Evolutionary conservation across 1,140 invertebrate species (phyloP), one percentile per base, ranked within the genome.

Genomic region (Drosophila equinoxialis): DNA sequence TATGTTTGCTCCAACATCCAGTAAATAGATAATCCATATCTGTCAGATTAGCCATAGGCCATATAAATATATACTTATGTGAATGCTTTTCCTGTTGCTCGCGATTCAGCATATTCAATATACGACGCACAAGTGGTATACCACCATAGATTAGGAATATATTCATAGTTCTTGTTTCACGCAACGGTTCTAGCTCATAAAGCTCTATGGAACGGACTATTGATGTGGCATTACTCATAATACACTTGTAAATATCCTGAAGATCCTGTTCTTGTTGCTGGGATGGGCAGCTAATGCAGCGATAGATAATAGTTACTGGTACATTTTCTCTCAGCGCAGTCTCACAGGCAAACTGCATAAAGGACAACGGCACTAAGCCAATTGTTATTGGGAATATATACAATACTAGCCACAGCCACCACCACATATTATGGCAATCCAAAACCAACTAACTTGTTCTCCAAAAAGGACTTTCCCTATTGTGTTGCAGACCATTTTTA

Each of bases 1-100:
- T 8, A 8, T 87, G 45, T 33, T 77, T 51, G 1, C 7, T 6
- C 86, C 90, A 91, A 39, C 87, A 67, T 5, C 68, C 71, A 3
- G 58, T 14, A 2, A 91, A 91, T 0, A 90, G 66, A n/a, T 57
- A 10, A 0, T 48, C 35, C 4, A 91, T 13, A 13, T 80, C 67
- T 13, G 42, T 10, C 13, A 60, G 7, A 5, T 6, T 57, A 6
- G 86, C 83, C 4, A 33, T 57, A 1, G 77, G 74, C 90, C 90
- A 91, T 0, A 91, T 26, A 8, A 91, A 91, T 14, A 91, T 42
- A 65, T 91, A 91, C 57, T 85, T 82, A 23, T 91, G 90, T 0
- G 79, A 26, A 8, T 82, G 79, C 2, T 86, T 90, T 0, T 70
- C 64, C 0, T 23, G 59, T 60, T 91, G 90, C 6, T 58, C 69